Percentiles rank a stretch among this genome's conserved stretches.
These are phyloP conservation scores for Polymixis lichenea DNA, from an alignment of 2,888 invertebrate species.

Conservation along the genomic window DNA sequence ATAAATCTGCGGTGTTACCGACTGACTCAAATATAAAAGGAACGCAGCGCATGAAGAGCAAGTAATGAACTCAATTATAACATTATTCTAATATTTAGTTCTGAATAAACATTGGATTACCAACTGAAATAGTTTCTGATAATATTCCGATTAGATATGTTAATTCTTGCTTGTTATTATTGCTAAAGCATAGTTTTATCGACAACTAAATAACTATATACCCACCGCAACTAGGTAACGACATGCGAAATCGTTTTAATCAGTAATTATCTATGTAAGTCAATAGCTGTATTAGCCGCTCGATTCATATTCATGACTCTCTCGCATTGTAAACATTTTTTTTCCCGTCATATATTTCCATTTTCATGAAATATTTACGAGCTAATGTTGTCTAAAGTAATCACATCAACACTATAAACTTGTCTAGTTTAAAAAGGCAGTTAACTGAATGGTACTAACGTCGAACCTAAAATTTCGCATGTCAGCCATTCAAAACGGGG, in stretches of 20 bases:
- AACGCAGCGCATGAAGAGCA: conserved; percentile 5
- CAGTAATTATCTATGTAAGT: conserved; percentile 27
- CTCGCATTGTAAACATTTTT: conserved; percentile 8
- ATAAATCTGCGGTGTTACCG: conserved; percentile 9
- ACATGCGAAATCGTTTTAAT: conserved; percentile 31
- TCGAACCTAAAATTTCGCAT: conserved; percentile 28
- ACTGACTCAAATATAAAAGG: conserved; percentile 9
- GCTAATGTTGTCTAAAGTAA: conserved; percentile 12
- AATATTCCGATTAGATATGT: conserved; percentile 41
- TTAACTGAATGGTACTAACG: conserved; percentile 8
- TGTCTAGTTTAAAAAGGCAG: conserved; percentile 2
- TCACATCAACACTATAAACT: conserved; percentile 7
- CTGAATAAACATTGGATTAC: conserved; percentile 41
- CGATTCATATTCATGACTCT: conserved; percentile 32
- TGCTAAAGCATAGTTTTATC: conserved; percentile 32
- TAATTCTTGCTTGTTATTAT: conserved; percentile 31
- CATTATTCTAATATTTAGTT: conserved; percentile 36
- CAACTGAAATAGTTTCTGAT: conserved; percentile 39
- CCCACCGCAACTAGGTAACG: conserved; percentile 31
- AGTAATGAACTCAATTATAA: conserved; percentile 31
- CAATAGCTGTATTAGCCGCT: conserved; percentile 24
- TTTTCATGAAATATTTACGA: conserved; percentile 29
- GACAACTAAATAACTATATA: conserved; percentile 22
- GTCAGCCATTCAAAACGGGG: conserved; percentile 37
- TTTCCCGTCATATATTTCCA: conserved; percentile 4